phyloP scores from a whole-genome alignment of 2,113 vertebrate species.

The Pomatorhinus ruficollis region DNA sequence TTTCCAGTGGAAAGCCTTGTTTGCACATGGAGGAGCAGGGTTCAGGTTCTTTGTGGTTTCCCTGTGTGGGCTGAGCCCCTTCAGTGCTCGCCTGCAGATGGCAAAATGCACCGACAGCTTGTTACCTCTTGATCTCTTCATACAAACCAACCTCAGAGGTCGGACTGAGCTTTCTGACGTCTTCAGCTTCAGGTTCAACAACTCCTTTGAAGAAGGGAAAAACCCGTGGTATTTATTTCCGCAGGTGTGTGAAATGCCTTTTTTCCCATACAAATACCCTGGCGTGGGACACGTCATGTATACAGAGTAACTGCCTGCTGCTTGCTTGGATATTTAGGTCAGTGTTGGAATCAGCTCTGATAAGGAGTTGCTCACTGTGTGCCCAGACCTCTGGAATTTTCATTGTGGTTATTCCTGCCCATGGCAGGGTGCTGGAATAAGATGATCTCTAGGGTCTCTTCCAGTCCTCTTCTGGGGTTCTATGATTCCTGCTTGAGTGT shows the following conservation, averaged over 20 bases:
- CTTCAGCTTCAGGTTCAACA: background rate
- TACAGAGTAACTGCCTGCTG: background rate
- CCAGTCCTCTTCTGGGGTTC: background rate
- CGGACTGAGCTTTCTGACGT: background rate
- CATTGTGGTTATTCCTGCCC: background rate
- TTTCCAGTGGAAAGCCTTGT: background rate
- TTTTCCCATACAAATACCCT: background rate
- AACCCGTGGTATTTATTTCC: background rate
- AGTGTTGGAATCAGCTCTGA: background rate
- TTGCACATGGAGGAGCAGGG: background rate
- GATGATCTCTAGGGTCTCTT: background rate
- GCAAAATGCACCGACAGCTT: fast-evolving
- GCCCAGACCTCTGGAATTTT: background rate
- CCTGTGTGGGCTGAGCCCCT: background rate
- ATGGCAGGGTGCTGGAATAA: background rate
- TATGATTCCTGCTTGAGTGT: background rate
- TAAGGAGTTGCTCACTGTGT: background rate
- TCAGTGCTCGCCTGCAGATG: background rate
- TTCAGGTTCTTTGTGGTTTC: background rate
- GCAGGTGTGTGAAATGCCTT: background rate
- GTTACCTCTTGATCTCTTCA: background rate
- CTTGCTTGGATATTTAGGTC: background rate
- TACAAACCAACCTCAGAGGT: background rate
- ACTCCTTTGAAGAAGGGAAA: background rate
- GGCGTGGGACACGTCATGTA: fast-evolving